Evolutionary conservation across 2,797 vertebrate species (phyloP).

Genomic region (Artibeus lituratus): DNA sequence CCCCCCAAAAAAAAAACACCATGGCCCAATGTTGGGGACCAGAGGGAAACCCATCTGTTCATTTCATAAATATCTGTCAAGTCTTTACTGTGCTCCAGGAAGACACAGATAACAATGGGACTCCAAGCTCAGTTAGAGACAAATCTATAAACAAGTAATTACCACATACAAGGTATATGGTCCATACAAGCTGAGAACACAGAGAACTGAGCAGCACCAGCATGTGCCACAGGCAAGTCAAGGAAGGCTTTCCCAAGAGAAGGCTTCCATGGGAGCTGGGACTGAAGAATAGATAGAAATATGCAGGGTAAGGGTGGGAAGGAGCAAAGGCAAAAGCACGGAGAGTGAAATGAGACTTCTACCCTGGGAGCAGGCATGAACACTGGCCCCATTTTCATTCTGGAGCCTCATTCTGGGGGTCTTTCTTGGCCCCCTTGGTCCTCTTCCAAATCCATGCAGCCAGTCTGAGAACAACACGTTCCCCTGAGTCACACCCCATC

Average conservation of each 20-base stretch:
- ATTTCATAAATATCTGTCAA: not conserved
- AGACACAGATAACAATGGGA: not conserved
- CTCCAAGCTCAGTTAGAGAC: not conserved
- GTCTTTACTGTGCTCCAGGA: not conserved
- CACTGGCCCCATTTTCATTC: not conserved
- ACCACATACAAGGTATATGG: not conserved
- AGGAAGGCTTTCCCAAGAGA: not conserved
- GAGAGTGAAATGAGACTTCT: not conserved
- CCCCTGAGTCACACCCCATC: not conserved
- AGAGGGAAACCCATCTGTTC: not conserved
- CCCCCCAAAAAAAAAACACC: not conserved
- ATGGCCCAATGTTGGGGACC: not conserved
- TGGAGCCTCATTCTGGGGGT: not conserved
- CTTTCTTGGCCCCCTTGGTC: not conserved
- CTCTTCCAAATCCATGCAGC: not conserved
- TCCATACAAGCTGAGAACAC: not conserved
- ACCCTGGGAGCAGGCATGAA: rapidly evolving
- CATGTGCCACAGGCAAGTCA: not conserved
- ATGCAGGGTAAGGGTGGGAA: not conserved
- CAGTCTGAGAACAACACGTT: not conserved
- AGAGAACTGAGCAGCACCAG: not conserved
- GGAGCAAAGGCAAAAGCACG: not conserved
- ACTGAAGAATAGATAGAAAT: not conserved
- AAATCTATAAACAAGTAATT: not conserved
- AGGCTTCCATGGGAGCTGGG: not conserved